phyloP scores from a whole-genome alignment of 2,888 invertebrate genomes.

The Labia minor region DNA sequence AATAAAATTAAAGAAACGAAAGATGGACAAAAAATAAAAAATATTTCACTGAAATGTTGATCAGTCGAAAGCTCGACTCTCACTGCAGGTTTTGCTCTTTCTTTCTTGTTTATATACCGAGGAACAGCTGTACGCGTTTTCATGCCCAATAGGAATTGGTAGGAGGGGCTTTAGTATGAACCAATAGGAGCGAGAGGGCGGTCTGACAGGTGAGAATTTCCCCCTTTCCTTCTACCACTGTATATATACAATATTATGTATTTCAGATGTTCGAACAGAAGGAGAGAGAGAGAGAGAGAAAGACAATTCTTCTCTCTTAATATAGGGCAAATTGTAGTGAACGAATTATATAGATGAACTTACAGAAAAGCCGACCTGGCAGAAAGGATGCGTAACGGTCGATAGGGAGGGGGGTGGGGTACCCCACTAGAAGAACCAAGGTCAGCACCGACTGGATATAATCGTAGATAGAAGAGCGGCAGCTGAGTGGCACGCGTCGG shows the following conservation, averaged over 20 bases:
- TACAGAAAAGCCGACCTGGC: not conserved
- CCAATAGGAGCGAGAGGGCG: constrained; percentile 42
- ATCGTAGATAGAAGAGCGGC: not conserved
- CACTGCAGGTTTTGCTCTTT: too few species aligned
- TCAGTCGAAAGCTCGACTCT: not conserved
- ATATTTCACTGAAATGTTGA: not conserved
- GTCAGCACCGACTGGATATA: not conserved
- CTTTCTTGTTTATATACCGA: too few species aligned
- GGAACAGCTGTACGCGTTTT: not conserved
- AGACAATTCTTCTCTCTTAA: too few species aligned
- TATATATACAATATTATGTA: not conserved
- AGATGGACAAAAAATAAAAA: too few species aligned
- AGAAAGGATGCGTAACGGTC: constrained; percentile 4
- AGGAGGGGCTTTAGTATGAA: constrained; percentile 38
- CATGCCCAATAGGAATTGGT: not conserved
- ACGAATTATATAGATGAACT: not conserved
- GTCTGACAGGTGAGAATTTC: not conserved
- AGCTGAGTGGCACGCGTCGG: not conserved
- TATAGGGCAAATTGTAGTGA: not conserved
- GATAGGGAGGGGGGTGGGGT: not conserved
- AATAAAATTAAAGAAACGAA: too few species aligned
- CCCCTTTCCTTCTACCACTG: not conserved
- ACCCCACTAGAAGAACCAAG: not conserved
- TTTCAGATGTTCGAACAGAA: too few species aligned
- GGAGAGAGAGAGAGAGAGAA: too few species aligned